Conservation (phyloP, 2,113 vertebrate genomes). For the Columba janthina region DNA sequence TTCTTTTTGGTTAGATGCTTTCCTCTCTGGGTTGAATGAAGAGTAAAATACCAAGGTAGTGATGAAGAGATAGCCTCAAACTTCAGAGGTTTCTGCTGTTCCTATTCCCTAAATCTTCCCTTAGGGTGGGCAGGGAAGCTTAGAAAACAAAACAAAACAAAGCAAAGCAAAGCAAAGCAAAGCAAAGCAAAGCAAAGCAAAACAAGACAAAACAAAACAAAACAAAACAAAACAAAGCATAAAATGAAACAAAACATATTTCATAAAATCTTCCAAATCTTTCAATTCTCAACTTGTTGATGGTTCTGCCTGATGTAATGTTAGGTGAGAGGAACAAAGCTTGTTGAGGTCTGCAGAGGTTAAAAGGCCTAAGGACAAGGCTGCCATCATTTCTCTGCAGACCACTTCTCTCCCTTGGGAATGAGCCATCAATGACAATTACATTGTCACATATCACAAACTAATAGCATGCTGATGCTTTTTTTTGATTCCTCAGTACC, state of each 20-base stretch:
- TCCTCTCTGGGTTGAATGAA: not conserved
- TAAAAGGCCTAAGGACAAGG: not conserved
- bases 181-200: too few relatives aligned
- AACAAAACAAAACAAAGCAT: not conserved
- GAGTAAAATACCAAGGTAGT: not conserved
- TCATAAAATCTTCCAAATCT: not conserved
- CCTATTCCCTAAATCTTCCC: not conserved
- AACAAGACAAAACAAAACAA: not conserved
- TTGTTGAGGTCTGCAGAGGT: not conserved
- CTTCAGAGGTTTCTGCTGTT: not conserved
- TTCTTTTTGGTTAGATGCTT: not conserved
- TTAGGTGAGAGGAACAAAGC: not conserved
- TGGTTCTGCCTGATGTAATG: not conserved
- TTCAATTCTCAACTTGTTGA: not conserved
- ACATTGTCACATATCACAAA: not conserved
- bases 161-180: not conserved
- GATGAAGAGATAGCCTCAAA: not conserved
- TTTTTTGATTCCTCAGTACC: not conserved
- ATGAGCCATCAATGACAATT: not conserved
- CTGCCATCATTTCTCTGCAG: not conserved
- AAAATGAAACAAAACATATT: not conserved
- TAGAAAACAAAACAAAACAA: too few relatives aligned
- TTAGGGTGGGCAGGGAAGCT: accelerated
- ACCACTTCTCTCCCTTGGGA: not conserved
- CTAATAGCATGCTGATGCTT: not conserved